phyloP scores from a whole-genome alignment of 2,888 invertebrate species.

The Dysmachus trigonus region DNA sequence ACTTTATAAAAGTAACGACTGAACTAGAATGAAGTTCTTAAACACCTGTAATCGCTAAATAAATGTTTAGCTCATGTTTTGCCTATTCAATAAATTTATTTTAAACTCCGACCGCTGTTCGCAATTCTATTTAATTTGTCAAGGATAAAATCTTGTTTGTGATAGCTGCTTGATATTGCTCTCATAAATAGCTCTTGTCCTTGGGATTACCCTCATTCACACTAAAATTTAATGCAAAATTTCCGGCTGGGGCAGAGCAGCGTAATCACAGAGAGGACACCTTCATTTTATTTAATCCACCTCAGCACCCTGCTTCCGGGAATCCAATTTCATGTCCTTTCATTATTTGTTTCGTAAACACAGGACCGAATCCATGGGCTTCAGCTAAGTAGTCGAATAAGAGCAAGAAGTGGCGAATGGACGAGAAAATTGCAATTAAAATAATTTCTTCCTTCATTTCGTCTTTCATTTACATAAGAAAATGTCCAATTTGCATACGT shows the following conservation, averaged over 20 bases:
- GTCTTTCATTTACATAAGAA: slow-evolving; percentile 49
- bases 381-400: slow-evolving; percentile 31
- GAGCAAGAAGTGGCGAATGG: slow-evolving; percentile 40
- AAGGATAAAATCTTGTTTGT: background rate
- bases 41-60: background rate
- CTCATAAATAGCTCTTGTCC: background rate
- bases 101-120: background rate
- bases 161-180: background rate
- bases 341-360: slow-evolving; percentile 49
- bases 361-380: slow-evolving; percentile 38
- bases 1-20: background rate
- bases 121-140: background rate
- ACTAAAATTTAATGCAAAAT: slow-evolving; percentile 24
- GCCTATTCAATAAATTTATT: background rate
- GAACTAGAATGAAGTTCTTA: background rate
- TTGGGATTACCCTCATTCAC: slow-evolving; percentile 6
- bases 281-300: slow-evolving; percentile 47
- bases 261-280: slow-evolving; percentile 47
- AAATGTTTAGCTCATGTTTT: background rate
- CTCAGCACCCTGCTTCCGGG: slow-evolving; percentile 21
- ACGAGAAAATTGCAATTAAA: slow-evolving; percentile 49
- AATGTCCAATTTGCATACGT: slow-evolving; percentile 49
- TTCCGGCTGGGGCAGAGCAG: background rate
- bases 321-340: slow-evolving; percentile 47
- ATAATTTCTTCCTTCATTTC: slow-evolving; percentile 48